Base-by-base conservation (phyloP, 2,888 invertebrate genomes). In the Drosophila mimica region DNA sequence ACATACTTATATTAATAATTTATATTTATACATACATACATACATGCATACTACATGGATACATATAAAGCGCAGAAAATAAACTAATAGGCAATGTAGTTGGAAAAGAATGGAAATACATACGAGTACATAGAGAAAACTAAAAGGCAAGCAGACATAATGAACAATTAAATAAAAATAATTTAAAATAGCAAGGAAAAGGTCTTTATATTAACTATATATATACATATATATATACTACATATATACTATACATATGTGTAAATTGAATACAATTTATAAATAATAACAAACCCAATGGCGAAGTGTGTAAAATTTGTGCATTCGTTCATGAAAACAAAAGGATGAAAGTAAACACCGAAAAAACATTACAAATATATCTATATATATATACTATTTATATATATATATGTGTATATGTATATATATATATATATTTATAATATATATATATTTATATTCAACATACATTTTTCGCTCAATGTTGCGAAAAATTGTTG, bases 291-390 rank as follows among this genome's bases (percentile, higher is more conserved):
- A 90, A 54, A 80, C 63, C 70, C 74, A 76, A 90, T 84, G 87
- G 71, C 87, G 87, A 87, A 87, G 90, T 89, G 83, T 90, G 90
- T 90, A 89, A 88, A 88, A 89, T 74, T 79, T 84, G 88, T 87
- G 89, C 88, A 88, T 88, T 90, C 87, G 87, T 85, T 90, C 87
- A 89, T 89, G 79, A 89, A 84, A 89, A 90, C 81, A 83, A 91
- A 90, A 91, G 91, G 92, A 92, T 92, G 91, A 91, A 91, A 91
- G 92, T 88, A 91, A 90, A 91, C 89, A 91, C 91, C 91, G 88
- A 91, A 89, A 91, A 91, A 88, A 91, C 80, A 89, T 82, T 84
- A 81, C 80, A 79, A 77, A 84, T 77, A 79, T 85, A 75, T 78
- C 61, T 82, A 71, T 72, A 73, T 70, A 60, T 80, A 79, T 71